Percentiles rank a stretch among this genome's conserved stretches.
phyloP scores from a whole-genome alignment of 2,113 vertebrate species.

The Antidorcas marsupialis region DNA sequence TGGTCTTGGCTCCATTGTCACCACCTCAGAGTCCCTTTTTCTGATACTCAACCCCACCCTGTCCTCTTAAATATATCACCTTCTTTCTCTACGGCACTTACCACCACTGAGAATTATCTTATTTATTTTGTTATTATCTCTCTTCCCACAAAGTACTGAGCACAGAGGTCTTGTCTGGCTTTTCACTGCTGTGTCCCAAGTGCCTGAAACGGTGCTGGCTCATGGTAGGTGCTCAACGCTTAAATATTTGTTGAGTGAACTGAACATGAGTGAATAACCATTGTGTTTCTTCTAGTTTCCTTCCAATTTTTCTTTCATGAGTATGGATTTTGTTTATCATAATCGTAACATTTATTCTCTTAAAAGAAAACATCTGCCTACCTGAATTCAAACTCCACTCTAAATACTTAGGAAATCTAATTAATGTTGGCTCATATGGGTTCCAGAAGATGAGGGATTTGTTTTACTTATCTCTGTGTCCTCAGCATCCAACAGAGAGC shows the following conservation, averaged over 20 bases:
- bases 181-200: neutral
- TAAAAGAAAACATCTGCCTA: neutral
- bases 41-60: neutral
- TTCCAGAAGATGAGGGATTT: fast-evolving
- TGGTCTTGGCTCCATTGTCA: neutral
- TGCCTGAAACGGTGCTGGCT: neutral
- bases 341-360: neutral
- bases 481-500: neutral
- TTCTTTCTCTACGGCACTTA: neutral
- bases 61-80: neutral
- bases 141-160: neutral
- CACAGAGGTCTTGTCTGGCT: neutral
- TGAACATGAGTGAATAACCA: neutral
- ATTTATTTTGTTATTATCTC: neutral
- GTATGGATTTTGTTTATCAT: neutral
- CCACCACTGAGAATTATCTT: neutral
- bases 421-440: neutral
- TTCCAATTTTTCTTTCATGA: neutral
- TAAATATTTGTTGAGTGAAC: neutral
- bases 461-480: neutral
- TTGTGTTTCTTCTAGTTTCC: neutral
- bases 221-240: neutral
- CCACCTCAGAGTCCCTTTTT: neutral
- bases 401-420: neutral
- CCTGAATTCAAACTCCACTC: neutral